Base-by-base conservation (phyloP, 2,797 vertebrate species). In the Distichodus sexfasciatus region DNA sequence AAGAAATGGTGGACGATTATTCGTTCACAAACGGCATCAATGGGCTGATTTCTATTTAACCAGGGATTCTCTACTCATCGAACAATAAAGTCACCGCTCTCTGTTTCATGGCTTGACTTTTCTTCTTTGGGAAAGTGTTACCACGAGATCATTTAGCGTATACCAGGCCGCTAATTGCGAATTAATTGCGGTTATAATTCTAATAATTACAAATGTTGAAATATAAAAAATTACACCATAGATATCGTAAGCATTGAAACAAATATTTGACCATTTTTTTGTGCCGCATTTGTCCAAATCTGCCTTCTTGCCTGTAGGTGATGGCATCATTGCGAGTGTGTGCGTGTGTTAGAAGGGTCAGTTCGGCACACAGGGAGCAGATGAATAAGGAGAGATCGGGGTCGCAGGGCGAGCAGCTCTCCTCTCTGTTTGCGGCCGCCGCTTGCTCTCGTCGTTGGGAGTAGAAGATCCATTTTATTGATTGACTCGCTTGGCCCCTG, bases 401-500 rank as follows among this genome's bases (percentile, higher is more conserved):
- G 87, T 91, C 87, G 87, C 79, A 84, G 85, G 63, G 83, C 82
- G 71, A 71, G 50, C 67, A 75, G 82, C 77, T 85, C 84, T 80
- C 84, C 77, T 83, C 66, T 81, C 79, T 78, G 79, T 86, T 83
- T 80, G 75, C 85, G 79, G 75, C 72, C 74, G 81, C 79, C 71
- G 38, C 58, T 74, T 76, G 74, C 77, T 60, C 40, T 79, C 66
- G 64, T 77, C 82, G 79, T 58, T 76, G 69, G 58, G 65, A 77
- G 75, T 43, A 83, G 83, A 82, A 81, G 87, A 91, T 92, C 89
- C 76, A 88, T 92, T 88, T 87, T 89, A 92, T 89, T 90, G 90
- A 92, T 90, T 92, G 88, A 90, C 89, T 91, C 85, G 80, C 84
- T 82, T 89, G 87, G 83, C 87, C 89, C 82, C 87, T 82, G 85